These are phyloP conservation scores for Melitaea athalia DNA, from an alignment of 2,888 invertebrate genomes.

Conservation along the genomic window DNA sequence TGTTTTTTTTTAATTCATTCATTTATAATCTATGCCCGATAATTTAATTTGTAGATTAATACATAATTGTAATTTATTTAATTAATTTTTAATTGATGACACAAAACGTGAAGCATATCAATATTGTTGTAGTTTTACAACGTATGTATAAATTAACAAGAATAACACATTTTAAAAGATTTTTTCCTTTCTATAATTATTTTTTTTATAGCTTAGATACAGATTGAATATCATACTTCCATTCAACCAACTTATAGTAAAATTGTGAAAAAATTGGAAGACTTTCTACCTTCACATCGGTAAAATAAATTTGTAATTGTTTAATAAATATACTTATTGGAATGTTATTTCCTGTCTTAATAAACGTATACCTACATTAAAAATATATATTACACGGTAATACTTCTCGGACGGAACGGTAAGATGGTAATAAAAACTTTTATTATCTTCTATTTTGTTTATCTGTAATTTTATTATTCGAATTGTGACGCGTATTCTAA, in stretches of 20 bases:
- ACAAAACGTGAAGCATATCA: background rate
- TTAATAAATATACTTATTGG: slow-evolving; percentile 26
- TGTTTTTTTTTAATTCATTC: background rate
- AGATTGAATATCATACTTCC: background rate
- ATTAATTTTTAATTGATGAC: no score
- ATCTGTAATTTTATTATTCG: slow-evolving; percentile 42
- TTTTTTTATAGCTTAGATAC: background rate
- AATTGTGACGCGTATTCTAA: slow-evolving; percentile 49
- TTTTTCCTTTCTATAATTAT: background rate
- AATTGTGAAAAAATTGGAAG: slow-evolving; percentile 7
- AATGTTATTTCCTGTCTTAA: slow-evolving; percentile 24
- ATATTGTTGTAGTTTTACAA: background rate
- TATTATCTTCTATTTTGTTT: slow-evolving; percentile 12
- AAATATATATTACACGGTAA: slow-evolving; percentile 56
- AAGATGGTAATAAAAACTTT: slow-evolving; percentile 38
- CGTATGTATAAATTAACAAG: slow-evolving; percentile 3
- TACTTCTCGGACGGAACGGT: slow-evolving; percentile 74
- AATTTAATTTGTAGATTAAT: no score
- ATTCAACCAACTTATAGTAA: background rate
- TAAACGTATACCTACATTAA: slow-evolving; percentile 16
- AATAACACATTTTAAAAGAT: background rate
- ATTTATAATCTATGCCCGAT: background rate
- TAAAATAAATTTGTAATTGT: slow-evolving; percentile 15
- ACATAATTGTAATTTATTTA: no score
- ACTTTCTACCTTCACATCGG: slow-evolving; percentile 12